Evolutionary conservation across 2,888 invertebrate species (phyloP).

Genomic region (Leptarthrus brevirostris): DNA sequence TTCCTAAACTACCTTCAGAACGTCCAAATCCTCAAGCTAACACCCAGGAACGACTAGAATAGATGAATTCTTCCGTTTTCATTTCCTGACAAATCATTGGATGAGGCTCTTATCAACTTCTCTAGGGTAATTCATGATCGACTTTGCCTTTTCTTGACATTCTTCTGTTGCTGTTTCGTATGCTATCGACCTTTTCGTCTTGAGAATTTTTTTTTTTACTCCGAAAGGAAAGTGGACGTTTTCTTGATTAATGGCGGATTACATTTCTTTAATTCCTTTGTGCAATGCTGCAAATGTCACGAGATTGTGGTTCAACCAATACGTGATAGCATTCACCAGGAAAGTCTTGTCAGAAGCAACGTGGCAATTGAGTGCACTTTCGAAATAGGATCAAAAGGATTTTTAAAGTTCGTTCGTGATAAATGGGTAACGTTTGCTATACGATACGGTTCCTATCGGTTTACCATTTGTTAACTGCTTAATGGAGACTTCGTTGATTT

Average conservation of each 20-base stretch:
- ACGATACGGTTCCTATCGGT: too few relatives aligned
- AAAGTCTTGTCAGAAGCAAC: background rate
- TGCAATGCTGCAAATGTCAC: background rate
- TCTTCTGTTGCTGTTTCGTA: slow-evolving; percentile 9
- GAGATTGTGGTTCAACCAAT: slow-evolving; percentile 11
- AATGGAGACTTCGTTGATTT: too few relatives aligned
- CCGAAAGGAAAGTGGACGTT: slow-evolving; percentile 21
- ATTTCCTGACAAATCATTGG: slow-evolving; percentile 47
- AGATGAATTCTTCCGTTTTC: slow-evolving; percentile 29
- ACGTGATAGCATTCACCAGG: background rate
- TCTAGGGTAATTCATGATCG: slow-evolving; percentile 14
- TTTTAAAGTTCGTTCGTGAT: too few relatives aligned
- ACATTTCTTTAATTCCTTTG: slow-evolving; percentile 3
- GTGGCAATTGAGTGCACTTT: slow-evolving; percentile 4
- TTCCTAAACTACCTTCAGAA: background rate
- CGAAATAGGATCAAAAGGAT: slow-evolving; percentile 6
- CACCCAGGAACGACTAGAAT: slow-evolving; percentile 10
- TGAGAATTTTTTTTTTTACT: background rate
- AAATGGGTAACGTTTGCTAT: too few relatives aligned
- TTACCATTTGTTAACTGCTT: too few relatives aligned
- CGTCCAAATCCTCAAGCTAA: background rate
- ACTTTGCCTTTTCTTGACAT: slow-evolving; percentile 1
- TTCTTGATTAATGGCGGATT: slow-evolving; percentile 34
- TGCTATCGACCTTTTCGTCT: slow-evolving; percentile 11
- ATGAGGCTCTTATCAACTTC: slow-evolving; percentile 47